These are phyloP conservation scores for Platyscapa corneri DNA, from an alignment of 1,140 invertebrate species.

Conservation along the genomic window DNA sequence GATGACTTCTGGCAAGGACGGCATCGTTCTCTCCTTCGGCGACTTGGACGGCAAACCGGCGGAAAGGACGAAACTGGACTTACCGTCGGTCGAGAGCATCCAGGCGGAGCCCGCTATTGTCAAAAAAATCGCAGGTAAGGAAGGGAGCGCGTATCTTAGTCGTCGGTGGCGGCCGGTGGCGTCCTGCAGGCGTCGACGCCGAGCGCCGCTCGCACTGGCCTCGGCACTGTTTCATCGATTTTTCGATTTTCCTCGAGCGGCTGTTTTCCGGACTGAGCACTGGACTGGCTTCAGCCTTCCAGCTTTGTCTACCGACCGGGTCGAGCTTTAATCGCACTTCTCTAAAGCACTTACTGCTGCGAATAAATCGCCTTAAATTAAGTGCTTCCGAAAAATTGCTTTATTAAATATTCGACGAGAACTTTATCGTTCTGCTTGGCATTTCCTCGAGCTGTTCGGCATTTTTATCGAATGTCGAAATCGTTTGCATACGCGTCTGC, in stretches of 20 bases:
- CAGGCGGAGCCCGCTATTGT: slow-evolving; percentile 59
- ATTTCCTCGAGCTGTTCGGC: too few species aligned
- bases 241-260: neutral
- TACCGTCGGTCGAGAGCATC: slow-evolving; percentile 51
- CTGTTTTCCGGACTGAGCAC: neutral
- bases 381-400: neutral
- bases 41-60: slow-evolving; percentile 45
- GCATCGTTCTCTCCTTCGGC: slow-evolving; percentile 54
- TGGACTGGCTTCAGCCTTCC: neutral
- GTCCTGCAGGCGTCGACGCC: neutral
- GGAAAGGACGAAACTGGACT: slow-evolving; percentile 54
- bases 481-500: too few species aligned
- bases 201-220: neutral
- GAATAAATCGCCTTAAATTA: neutral
- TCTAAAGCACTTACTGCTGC: neutral
- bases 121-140: slow-evolving; percentile 66
- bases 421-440: too few species aligned
- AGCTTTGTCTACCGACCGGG: too few species aligned
- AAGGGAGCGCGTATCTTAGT: neutral
- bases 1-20: slow-evolving; percentile 55
- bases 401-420: neutral
- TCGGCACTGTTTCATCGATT: neutral
- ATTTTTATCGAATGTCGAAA: too few species aligned
- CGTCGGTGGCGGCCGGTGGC: too few species aligned
- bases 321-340: neutral